Base-by-base conservation (phyloP, 2,888 invertebrate species). In the Nephrocerus scutellatus region DNA sequence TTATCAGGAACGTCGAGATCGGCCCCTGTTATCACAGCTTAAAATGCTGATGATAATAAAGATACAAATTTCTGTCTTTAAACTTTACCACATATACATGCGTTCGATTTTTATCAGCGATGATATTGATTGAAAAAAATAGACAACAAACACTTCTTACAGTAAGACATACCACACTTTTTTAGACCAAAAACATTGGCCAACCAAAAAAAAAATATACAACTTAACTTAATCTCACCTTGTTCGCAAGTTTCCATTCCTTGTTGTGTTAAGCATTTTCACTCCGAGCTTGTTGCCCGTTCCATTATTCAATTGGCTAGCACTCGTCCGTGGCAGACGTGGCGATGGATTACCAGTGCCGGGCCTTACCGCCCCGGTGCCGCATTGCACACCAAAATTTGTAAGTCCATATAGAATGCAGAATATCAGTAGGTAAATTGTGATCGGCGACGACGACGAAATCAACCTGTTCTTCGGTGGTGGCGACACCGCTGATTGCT, bases 321-420 rank as follows among this genome's bases (percentile, higher is more conserved):
- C 73, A 59, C 79, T 74, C 49, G 79, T 72, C 47, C 78, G 68
- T 35, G 79, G 75, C 44, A 76, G 63, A 30, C 76, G 70, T 49
- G 74, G 65, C 53, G 76, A 62, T 44, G 58, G 49, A 56, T 62
- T 65, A 30, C 60, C 63, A 50, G 62, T 63, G 36, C 60, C 61
- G 35, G 66, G 58, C 38, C 68, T 59, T 8, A 59, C 55, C 26
- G 59, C 54, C 35, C 57, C 56, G 36, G 56, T 49, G 34, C 53
- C 57, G 19, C 46, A 42, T 46, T 48, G 48, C 31, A 47, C 46
- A 9, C 41, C 49, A 39, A 42, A 44, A 42, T 41, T 49, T 32
- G 46, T 48, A 35, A 51, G 48, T 42, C 46, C 51, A 43, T 51
- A 49, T 33, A 55, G 36, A 41, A 49, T 43, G 44, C 51, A 52